Base-by-base conservation (phyloP, 2,888 invertebrate species). In the Agrochola lychnidis region DNA sequence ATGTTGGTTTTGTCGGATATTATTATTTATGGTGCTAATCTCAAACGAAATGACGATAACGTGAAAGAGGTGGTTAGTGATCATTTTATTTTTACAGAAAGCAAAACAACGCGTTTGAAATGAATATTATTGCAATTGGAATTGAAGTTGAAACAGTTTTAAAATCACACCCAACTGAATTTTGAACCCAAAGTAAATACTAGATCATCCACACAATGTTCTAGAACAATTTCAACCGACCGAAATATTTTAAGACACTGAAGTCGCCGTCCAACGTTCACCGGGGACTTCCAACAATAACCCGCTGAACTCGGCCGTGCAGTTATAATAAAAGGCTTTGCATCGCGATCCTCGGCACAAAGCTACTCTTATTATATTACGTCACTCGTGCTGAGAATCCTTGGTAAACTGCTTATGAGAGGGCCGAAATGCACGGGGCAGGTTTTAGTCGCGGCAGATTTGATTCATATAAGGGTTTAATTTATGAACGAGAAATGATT, bases 301-400 rank as follows among this genome's bases (percentile, higher is more conserved):
- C 87, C 73, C 67, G 67, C 73, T 79, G 72, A 81, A 82, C 81
- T 87, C 73, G 63, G 78, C 85, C 74, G 72, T 82, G 79, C 75
- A 82, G 84, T 82, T 81, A 82, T 73, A 85, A 88, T 88, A 89
- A 86, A 89, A 87, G 84, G 84, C 84, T 88, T 88, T 87, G 82
- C 88, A 87, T 79, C 78, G 66, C 79, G 67, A 80, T 83, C 82
- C 74, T 61, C 30, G 63, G 83, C 81, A 83, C 57, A 45, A 22
- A 70, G 79, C 71, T 76, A 42, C 73, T 75, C 76, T 84, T 87
- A 89, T 87, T 88, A 86, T 81, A 84, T 88, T 84, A 84, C 80
- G 78, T 85, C 78, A 81, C 59, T 79, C 70, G 67, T 56, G 53
- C 56, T 25, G 12, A 71, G 73, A 69, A 76, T 73, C n/a, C 40